A percentile compares a stretch with the other conserved stretches of the same genome.
phyloP scores from a whole-genome alignment of 1,140 invertebrate genomes.

The Patella vulgata region DNA sequence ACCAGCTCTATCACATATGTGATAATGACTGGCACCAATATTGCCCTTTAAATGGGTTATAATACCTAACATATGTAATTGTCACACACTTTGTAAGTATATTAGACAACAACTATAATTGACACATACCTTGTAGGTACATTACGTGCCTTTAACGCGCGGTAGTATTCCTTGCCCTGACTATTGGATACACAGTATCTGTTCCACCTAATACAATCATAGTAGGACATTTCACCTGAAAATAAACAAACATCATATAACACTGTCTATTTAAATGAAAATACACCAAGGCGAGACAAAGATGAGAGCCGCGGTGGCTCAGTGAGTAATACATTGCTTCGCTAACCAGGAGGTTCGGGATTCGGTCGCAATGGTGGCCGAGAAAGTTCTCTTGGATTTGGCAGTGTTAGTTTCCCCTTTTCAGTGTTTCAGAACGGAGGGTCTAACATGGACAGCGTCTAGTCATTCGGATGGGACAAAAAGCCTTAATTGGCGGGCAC shows the following conservation, averaged over 20 bases:
- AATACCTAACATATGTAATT: too few relatives aligned
- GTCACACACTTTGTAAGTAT: too few relatives aligned
- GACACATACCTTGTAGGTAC: slow-evolving; percentile 54
- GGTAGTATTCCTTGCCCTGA: slow-evolving; percentile 78
- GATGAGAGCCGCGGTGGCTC: background rate
- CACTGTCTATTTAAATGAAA: background rate
- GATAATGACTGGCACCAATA: too few relatives aligned
- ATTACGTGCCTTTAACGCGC: slow-evolving; percentile 57
- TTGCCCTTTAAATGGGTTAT: too few relatives aligned
- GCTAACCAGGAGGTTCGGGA: background rate
- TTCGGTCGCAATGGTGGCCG: background rate
- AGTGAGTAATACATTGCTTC: background rate
- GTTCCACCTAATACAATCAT: slow-evolving; percentile 83
- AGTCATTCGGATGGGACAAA: too few relatives aligned
- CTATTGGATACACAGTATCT: slow-evolving; percentile 83
- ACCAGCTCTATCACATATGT: too few relatives aligned
- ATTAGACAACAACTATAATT: slow-evolving; percentile 2
- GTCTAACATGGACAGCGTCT: too few relatives aligned
- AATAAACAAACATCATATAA: slow-evolving; percentile 8
- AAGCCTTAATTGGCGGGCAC: too few relatives aligned
- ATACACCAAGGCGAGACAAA: too few relatives aligned
- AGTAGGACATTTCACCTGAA: slow-evolving; percentile 80
- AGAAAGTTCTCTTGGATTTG: background rate
- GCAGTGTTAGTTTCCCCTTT: background rate
- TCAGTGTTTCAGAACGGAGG: background rate